These are phyloP conservation scores for Drosophila lacicola DNA, from an alignment of 2,888 invertebrate species.

Conservation along the genomic window DNA sequence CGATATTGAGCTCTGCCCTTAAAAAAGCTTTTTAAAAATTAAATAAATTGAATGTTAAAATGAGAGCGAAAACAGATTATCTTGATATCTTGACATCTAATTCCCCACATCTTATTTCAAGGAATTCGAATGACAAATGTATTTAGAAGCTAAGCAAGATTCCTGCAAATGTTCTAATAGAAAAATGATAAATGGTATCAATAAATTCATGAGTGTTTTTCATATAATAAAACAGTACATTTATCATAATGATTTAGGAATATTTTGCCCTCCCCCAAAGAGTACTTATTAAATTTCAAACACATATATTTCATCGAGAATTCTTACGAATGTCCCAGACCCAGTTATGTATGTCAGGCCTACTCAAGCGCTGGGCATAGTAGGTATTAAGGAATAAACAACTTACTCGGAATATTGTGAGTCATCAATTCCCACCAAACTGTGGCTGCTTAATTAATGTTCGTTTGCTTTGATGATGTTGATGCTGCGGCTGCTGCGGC, in stretches of 20 bases:
- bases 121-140: constrained; percentile 22
- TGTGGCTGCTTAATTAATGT: constrained; percentile 75
- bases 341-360: background rate
- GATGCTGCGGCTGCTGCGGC: constrained; percentile 14
- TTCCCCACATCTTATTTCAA: background rate
- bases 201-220: constrained; percentile 17
- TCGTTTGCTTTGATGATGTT: constrained; percentile 65
- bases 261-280: background rate
- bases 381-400: constrained; percentile 13
- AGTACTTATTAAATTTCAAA: constrained; percentile 30
- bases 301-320: background rate
- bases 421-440: constrained; percentile 46
- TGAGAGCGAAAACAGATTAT: background rate
- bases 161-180: background rate
- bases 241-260: constrained; percentile 31
- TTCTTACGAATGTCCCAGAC: too few species aligned
- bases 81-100: constrained; percentile 1
- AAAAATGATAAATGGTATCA: constrained; percentile 35
- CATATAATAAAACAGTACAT: constrained; percentile 11
- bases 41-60: too few species aligned
- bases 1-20: too few species aligned
- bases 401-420: constrained; percentile 49
- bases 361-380: constrained; percentile 37
- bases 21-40: background rate
- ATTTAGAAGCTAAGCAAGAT: background rate